Percentiles rank a stretch among this genome's conserved stretches.
phyloP scores from a whole-genome alignment of 1,140 invertebrate genomes.

The Potamilus streckersoni region DNA sequence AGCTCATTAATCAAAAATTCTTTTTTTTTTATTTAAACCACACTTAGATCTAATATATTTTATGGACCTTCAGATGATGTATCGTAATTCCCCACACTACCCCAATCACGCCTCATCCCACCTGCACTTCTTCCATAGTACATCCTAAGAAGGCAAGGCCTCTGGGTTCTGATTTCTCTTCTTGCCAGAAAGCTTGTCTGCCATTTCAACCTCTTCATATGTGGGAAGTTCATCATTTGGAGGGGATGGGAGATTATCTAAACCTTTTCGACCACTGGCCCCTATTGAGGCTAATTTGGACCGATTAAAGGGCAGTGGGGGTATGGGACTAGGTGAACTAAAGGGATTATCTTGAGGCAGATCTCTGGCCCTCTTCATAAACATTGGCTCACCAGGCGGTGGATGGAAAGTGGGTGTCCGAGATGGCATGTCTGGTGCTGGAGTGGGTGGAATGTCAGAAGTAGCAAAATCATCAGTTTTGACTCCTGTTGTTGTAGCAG shows the following conservation, averaged over 20 bases:
- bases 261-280: constrained; percentile 7
- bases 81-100: too few species aligned
- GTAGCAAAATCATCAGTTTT: constrained; percentile 17
- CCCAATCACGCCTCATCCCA: too few species aligned
- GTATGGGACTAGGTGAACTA: constrained; percentile 17
- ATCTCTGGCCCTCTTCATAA: constrained; percentile 24
- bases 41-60: too few species aligned
- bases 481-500: constrained; percentile 14
- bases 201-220: constrained; percentile 33
- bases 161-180: constrained; percentile 13
- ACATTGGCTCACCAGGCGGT: constrained; percentile 27
- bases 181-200: constrained; percentile 27
- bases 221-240: constrained; percentile 27
- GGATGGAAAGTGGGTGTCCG: constrained; percentile 24
- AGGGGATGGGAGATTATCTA: constrained; percentile 34
- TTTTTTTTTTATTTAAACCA: too few species aligned
- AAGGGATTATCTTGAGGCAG: constrained; percentile 9
- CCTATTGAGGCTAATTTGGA: background rate
- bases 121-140: too few species aligned
- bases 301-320: constrained; percentile 30
- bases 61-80: too few species aligned
- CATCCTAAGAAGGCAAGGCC: too few species aligned
- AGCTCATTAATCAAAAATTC: too few species aligned
- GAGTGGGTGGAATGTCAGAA: constrained; percentile 24
- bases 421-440: constrained; percentile 2